Evolutionary conservation across 2,888 invertebrate genomes (phyloP).

Genomic region (Drosophila picticornis): DNA sequence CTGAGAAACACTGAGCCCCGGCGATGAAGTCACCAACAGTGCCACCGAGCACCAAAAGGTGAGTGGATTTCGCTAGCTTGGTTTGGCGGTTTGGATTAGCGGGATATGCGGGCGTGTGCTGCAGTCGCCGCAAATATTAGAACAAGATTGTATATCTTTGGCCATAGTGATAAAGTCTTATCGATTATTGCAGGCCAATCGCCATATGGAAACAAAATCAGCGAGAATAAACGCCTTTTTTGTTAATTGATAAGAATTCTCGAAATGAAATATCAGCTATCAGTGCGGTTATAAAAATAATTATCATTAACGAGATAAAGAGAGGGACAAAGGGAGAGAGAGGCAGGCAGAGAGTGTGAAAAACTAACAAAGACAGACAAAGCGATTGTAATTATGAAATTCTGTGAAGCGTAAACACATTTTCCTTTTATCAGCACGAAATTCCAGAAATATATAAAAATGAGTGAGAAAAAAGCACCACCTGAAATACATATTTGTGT

Average conservation of each 20-base stretch:
- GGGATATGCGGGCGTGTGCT: conserved; percentile 6
- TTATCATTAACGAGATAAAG: conserved; percentile 16
- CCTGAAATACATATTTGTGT: conserved; percentile 54
- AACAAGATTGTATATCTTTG: conserved; percentile 8
- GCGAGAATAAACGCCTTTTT: conserved; percentile 22
- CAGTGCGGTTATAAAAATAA: conserved; percentile 39
- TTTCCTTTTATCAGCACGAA: conserved; percentile 45
- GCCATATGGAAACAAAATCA: conserved; percentile 60
- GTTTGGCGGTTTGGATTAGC: conserved; percentile 32
- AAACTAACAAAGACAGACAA: conserved; percentile 5
- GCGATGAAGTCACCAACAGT: conserved; percentile 12
- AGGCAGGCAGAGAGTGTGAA: not conserved
- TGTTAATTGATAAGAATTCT: conserved; percentile 51
- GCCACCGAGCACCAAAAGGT: conserved; percentile 4
- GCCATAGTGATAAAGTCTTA: conserved; percentile 38
- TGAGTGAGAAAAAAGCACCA: conserved; percentile 14
- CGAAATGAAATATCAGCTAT: conserved; percentile 15
- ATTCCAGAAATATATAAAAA: conserved; percentile 24
- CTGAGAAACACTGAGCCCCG: conserved; percentile 18
- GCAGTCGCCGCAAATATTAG: conserved; percentile 12
- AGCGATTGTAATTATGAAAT: conserved; percentile 58
- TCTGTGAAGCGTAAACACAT: conserved; percentile 39
- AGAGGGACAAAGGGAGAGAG: not conserved
- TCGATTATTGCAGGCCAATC: conserved; percentile 15
- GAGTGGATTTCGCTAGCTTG: conserved; percentile 5